Conservation (phyloP, 2,797 vertebrate species). For the Toxotes lorentzi region DNA sequence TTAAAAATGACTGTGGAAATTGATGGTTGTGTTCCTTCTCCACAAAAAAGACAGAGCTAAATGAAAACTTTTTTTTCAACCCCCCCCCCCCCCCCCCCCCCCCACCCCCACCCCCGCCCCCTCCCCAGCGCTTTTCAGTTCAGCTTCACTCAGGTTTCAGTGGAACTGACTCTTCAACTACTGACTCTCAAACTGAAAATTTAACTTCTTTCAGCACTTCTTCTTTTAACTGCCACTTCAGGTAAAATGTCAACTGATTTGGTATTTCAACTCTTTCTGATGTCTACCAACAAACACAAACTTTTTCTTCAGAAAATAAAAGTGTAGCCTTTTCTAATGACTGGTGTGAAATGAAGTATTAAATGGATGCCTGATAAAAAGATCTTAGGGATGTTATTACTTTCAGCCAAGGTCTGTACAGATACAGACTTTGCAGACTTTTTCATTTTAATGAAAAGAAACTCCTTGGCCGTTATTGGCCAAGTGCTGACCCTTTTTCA, state of each 20-base stretch:
- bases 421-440: neutral
- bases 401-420: neutral
- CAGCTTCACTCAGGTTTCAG: neutral
- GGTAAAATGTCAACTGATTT: neutral
- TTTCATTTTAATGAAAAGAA: constrained; percentile 30
- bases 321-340: neutral
- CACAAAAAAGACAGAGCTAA: too few species aligned
- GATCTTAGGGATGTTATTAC: neutral
- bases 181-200: neutral
- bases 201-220: neutral
- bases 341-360: constrained; percentile 2
- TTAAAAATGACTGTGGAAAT: neutral
- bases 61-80: too few species aligned
- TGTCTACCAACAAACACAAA: neutral
- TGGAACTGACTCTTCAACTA: neutral
- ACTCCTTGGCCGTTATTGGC: constrained; percentile 29
- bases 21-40: too few species aligned
- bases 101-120: too few species aligned
- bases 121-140: neutral
- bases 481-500: constrained; percentile 25
- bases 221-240: neutral
- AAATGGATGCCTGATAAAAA: neutral
- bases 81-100: too few species aligned
- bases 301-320: neutral
- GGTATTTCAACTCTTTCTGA: neutral